A percentile compares a stretch with the other conserved stretches of the same genome.
Conservation (phyloP, 1,140 invertebrate species). For the Drosophila orosa region DNA sequence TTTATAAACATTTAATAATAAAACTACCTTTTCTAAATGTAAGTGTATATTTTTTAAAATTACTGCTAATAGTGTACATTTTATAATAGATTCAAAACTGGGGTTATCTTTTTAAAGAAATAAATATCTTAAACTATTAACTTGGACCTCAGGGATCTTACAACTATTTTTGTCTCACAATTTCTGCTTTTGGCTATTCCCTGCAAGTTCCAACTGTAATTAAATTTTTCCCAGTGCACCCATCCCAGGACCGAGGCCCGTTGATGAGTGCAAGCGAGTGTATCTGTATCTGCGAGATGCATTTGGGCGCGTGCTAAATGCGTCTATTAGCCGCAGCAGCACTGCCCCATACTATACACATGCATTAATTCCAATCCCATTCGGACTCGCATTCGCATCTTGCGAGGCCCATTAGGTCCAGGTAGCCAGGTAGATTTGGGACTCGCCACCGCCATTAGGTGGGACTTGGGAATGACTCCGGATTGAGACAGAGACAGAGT, state of each 20-base stretch:
- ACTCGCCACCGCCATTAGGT: slow-evolving; percentile 38
- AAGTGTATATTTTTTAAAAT: too few species aligned
- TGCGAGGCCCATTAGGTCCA: slow-evolving; percentile 48
- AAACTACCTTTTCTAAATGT: too few species aligned
- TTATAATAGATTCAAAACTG: too few species aligned
- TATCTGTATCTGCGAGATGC: slow-evolving; percentile 62
- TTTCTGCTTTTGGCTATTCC: not conserved
- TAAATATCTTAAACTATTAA: not conserved
- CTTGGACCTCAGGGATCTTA: not conserved
- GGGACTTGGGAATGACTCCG: not conserved
- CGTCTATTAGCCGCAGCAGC: slow-evolving; percentile 52
- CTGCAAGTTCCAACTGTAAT: not conserved
- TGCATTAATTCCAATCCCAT: slow-evolving; percentile 35
- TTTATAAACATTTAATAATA: too few species aligned
- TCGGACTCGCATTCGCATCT: slow-evolving; percentile 31
- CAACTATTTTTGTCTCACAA: not conserved
- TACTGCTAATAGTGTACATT: too few species aligned
- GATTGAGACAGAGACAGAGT: not conserved
- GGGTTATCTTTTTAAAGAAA: not conserved
- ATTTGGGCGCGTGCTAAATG: slow-evolving; percentile 74
- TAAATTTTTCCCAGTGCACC: slow-evolving; percentile 28
- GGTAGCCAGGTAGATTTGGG: slow-evolving; percentile 46
- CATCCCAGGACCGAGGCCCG: slow-evolving; percentile 33
- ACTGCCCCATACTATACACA: not conserved
- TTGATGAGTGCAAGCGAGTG: slow-evolving; percentile 32